Conservation (phyloP, 2,113 vertebrate species). For the Oriolus oriolus region DNA sequence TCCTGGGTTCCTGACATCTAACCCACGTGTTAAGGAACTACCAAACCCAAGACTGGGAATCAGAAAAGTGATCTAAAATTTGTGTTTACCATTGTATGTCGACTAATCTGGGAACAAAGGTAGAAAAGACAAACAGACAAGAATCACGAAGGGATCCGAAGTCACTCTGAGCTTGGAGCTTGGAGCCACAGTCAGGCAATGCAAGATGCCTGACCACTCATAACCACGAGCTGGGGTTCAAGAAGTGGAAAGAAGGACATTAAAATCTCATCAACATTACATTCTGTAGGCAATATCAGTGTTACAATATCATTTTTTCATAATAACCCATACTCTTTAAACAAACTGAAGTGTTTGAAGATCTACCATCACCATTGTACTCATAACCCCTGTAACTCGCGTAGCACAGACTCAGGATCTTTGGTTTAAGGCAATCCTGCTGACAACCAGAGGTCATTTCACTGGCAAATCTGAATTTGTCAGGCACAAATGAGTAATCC, state of each 20-base stretch:
- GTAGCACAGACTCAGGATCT: not conserved
- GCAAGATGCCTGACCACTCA: not conserved
- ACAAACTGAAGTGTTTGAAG: not conserved
- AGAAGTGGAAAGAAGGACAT: not conserved
- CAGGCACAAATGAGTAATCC: conserved; percentile 32
- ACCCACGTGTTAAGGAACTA: not conserved
- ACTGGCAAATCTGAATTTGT: not conserved
- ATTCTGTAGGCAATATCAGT: not conserved
- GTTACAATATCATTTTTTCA: not conserved
- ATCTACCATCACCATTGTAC: not conserved
- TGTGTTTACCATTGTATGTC: not conserved
- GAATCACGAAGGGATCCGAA: not conserved
- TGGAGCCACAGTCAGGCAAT: not conserved
- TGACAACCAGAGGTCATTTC: conserved; percentile 7
- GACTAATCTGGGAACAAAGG: not conserved
- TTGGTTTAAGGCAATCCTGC: not conserved
- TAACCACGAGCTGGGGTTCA: not conserved
- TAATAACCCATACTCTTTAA: not conserved
- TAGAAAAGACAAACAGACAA: not conserved
- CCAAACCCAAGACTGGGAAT: not conserved
- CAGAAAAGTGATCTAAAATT: not conserved
- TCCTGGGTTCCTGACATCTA: not conserved
- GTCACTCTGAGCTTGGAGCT: not conserved
- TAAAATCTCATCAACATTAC: not conserved
- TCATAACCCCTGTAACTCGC: not conserved